These are phyloP conservation scores for Cepaea nemoralis DNA, from an alignment of 1,140 invertebrate species.

Conservation along the genomic window DNA sequence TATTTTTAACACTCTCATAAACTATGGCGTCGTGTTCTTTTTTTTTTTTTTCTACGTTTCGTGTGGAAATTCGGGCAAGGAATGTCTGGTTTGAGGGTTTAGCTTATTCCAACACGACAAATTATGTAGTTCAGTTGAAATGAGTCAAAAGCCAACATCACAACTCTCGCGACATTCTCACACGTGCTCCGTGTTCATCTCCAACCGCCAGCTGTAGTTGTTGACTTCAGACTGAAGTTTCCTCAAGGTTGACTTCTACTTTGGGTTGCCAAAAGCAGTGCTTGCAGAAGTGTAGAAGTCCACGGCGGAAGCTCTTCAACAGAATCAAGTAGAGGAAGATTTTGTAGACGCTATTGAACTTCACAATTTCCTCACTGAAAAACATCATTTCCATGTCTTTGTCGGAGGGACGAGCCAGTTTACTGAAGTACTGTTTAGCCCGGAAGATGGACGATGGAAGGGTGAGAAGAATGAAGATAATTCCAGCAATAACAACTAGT, in stretches of 20 bases:
- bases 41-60: too few species aligned
- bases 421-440: neutral
- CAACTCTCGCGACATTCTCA: too few species aligned
- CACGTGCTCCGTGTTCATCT: too few species aligned
- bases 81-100: too few species aligned
- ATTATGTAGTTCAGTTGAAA: too few species aligned
- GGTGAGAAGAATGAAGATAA: slow-evolving; percentile 21
- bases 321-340: slow-evolving; percentile 27
- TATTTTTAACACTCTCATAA: too few species aligned
- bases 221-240: neutral
- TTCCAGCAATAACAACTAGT: slow-evolving; percentile 13
- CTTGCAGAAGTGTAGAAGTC: slow-evolving; percentile 3
- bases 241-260: neutral
- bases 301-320: slow-evolving; percentile 18
- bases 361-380: slow-evolving; percentile 12
- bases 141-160: too few species aligned
- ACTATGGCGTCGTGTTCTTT: too few species aligned
- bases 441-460: slow-evolving; percentile 31
- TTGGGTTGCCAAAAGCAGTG: neutral
- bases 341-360: slow-evolving; percentile 35
- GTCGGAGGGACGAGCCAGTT: neutral
- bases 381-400: slow-evolving; percentile 19
- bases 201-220: too few species aligned
- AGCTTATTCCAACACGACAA: too few species aligned
- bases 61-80: too few species aligned